Base-by-base conservation (phyloP, 2,797 vertebrate genomes). In the Gallinago nigripennis region DNA sequence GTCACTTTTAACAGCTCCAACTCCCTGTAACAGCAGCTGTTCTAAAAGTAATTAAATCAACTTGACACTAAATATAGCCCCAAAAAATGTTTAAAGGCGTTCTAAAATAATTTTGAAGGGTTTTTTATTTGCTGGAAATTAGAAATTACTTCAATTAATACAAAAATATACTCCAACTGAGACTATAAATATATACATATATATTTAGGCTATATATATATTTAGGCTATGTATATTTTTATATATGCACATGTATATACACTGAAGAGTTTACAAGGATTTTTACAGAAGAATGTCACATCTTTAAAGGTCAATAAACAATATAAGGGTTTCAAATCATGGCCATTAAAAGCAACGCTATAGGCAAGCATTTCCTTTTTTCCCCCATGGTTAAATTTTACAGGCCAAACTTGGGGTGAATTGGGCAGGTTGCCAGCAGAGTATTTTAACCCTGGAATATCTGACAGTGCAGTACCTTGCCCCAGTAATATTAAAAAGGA, bases 61-160 rank as follows among this genome's bases (percentile, higher is more conserved):
- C 81, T 94, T 86, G 83, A 89, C 61, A 58, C 96, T 96, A 97
- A 94, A 96, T 94, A 96, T 96, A 97, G 93, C 9, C 77, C 16
- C 8, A 39, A 88, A 63, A 92, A 95, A 88, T 87, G 31, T 94
- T 95, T 94, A 90, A 95, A 96, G 69, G 76, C 83, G 95, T 95
- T 92, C 94, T 90, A 95, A 96, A 96, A 94, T 95, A 94, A 95
- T 95, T 96, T 90, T 96, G 91, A 97, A 90, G 88, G n/a, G 79
- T 5, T 94, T 96, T 96, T 96, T 94, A 90, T 88, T 61, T 94
- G 50, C 13, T 68, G 73, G 24, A 95, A 96, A 92, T 96, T 80
- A 95, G 85, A 97, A 90, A 96, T 96, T 96, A 96, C 94, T 94
- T 94, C 95, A 95, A 86, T 94, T 96, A 97, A 92, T 96, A 92